phyloP scores from a whole-genome alignment of 2,888 invertebrate genomes.

The Diarsia dahlii region DNA sequence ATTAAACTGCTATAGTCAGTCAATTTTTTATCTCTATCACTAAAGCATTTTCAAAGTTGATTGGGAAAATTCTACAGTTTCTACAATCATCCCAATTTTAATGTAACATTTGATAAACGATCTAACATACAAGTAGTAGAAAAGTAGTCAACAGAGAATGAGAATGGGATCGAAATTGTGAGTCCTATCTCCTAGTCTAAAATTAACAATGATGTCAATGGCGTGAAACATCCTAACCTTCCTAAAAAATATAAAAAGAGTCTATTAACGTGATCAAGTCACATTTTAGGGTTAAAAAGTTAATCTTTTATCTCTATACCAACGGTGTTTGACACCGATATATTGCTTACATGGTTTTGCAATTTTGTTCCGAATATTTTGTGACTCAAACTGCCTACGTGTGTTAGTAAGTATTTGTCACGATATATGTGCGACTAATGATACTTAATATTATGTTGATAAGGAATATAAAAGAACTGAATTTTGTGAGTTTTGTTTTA shows the following conservation, averaged over 20 bases:
- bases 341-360: conserved; percentile 80
- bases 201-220: conserved; percentile 51
- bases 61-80: too few species aligned
- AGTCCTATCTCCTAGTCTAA: conserved; percentile 39
- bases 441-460: conserved; percentile 25
- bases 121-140: background rate
- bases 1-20: too few species aligned
- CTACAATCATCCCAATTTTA: background rate
- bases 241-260: conserved; percentile 47
- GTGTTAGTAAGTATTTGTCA: conserved; percentile 48
- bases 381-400: conserved; percentile 56
- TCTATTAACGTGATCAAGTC: conserved; percentile 54
- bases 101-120: background rate
- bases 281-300: conserved; percentile 66
- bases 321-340: conserved; percentile 73
- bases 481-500: conserved; percentile 5
- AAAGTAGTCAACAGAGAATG: too few species aligned
- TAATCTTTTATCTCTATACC: conserved; percentile 66
- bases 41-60: too few species aligned
- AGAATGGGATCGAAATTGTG: background rate
- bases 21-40: too few species aligned
- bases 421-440: conserved; percentile 35
- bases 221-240: conserved; percentile 47
- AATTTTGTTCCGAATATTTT: conserved; percentile 73
- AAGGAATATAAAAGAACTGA: background rate